A percentile compares a stretch with the other conserved stretches of the same genome.
These are phyloP conservation scores for Spinibarbus caldwelli DNA, from an alignment of 2,797 vertebrate genomes.

Conservation along the genomic window DNA sequence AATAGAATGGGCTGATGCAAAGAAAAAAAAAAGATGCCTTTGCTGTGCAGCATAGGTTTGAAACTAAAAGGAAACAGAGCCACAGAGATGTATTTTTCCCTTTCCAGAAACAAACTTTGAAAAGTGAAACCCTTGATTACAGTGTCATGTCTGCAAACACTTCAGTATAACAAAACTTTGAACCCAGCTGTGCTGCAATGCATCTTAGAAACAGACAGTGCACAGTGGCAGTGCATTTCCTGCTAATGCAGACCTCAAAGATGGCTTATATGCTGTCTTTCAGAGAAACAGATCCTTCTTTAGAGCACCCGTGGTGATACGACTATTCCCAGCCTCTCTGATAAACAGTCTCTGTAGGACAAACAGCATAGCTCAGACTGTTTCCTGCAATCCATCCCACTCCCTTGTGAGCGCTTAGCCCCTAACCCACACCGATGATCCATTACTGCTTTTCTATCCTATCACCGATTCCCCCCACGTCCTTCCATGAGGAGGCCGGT, in stretches of 20 bases:
- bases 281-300: conserved; percentile 20
- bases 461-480: conserved; percentile 32
- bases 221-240: not conserved
- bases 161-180: not conserved
- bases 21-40: not conserved
- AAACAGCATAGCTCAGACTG: conserved; percentile 37
- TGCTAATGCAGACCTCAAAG: not conserved
- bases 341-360: conserved; percentile 27
- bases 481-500: conserved; percentile 24
- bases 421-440: conserved; percentile 17
- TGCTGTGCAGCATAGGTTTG: not conserved
- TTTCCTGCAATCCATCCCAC: conserved; percentile 23
- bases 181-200: conserved; percentile 3
- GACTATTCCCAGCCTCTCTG: conserved; percentile 14
- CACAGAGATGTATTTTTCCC: not conserved
- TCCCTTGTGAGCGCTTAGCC: conserved; percentile 41
- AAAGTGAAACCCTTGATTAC: not conserved
- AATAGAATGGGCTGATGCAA: not conserved
- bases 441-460: conserved; percentile 3
- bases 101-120: not conserved
- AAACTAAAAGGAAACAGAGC: not conserved
- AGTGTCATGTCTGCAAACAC: not conserved
- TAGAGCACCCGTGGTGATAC: not conserved
- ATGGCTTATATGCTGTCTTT: conserved; percentile 19
- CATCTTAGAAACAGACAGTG: conserved; percentile 8